Percentiles rank a stretch among this genome's conserved stretches.
phyloP scores from a whole-genome alignment of 1,140 invertebrate genomes.

The Drosophila sp. region DNA sequence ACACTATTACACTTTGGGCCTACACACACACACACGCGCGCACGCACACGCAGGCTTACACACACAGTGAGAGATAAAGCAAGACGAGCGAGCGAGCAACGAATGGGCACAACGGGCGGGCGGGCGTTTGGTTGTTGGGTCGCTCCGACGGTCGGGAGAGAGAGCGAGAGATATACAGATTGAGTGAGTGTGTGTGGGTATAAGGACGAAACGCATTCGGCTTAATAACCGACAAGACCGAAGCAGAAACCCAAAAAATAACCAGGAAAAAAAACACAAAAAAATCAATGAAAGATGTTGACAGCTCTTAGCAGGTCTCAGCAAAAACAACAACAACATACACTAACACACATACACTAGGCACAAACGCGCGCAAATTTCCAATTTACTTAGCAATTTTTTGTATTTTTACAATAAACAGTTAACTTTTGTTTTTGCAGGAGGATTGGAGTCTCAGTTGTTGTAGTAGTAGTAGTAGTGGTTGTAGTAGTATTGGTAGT shows the following conservation, averaged over 20 bases:
- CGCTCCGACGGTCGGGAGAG: neutral
- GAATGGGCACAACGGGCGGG: neutral
- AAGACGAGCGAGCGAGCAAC: neutral
- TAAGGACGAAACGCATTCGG: constrained; percentile 26
- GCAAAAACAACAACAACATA: constrained; percentile 11
- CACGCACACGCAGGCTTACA: constrained; percentile 41
- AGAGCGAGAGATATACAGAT: constrained; percentile 1
- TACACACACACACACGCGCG: neutral
- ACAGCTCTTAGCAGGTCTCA: constrained; percentile 33
- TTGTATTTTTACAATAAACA: neutral
- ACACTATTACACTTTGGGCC: neutral
- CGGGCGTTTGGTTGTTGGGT: constrained; percentile 24
- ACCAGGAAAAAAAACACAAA: constrained; percentile 34
- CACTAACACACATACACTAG: constrained; percentile 10
- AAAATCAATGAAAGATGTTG: constrained; percentile 64
- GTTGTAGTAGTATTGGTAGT: neutral
- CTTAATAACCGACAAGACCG: constrained; percentile 11
- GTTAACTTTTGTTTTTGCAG: constrained; percentile 6
- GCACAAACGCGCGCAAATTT: constrained; percentile 34
- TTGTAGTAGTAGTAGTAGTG: neutral
- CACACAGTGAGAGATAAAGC: constrained; percentile 15
- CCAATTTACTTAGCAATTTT: constrained; percentile 1
- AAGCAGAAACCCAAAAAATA: constrained; percentile 4
- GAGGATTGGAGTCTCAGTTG: constrained; percentile 1
- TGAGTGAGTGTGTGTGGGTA: constrained; percentile 13